These are phyloP conservation scores for Megamerina dolium DNA, from an alignment of 2,888 invertebrate species.

Conservation along the genomic window DNA sequence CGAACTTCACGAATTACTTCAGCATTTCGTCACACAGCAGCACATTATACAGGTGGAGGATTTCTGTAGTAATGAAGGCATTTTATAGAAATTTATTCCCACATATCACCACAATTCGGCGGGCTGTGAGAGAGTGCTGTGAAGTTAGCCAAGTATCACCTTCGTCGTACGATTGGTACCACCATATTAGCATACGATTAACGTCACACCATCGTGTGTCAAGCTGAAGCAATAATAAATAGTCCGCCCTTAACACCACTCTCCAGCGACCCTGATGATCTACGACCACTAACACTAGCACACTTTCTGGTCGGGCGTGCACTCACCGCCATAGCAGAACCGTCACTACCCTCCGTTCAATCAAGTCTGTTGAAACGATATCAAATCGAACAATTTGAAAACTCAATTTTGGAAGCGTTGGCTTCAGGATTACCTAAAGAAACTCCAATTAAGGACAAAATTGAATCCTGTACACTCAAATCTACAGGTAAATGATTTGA, in stretches of 20 bases:
- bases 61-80: conserved; percentile 4
- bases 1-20: conserved; percentile 8
- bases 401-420: conserved; percentile 17
- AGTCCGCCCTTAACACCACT: conserved; percentile 29
- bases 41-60: conserved; percentile 2
- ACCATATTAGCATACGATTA: conserved; percentile 10
- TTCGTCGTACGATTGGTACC: conserved; percentile 10
- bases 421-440: conserved; percentile 13
- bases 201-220: conserved; percentile 13
- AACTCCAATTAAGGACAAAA: conserved; percentile 5
- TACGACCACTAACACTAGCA: conserved; percentile 18
- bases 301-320: conserved; percentile 19
- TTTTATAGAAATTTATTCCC: conserved; percentile 8
- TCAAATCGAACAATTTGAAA: too few species aligned
- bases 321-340: conserved; percentile 11
- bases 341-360: conserved; percentile 7
- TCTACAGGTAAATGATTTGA: too few species aligned
- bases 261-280: conserved; percentile 22
- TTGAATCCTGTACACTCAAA: too few species aligned
- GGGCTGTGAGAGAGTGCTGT: conserved; percentile 15
- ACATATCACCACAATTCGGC: conserved; percentile 13
- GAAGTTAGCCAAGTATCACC: conserved; percentile 9
- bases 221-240: conserved; percentile 30
- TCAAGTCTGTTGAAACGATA: too few species aligned
- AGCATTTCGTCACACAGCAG: conserved; percentile 1